These are phyloP conservation scores for Lacanobia wlatinum DNA, from an alignment of 2,888 invertebrate genomes.

Conservation along the genomic window DNA sequence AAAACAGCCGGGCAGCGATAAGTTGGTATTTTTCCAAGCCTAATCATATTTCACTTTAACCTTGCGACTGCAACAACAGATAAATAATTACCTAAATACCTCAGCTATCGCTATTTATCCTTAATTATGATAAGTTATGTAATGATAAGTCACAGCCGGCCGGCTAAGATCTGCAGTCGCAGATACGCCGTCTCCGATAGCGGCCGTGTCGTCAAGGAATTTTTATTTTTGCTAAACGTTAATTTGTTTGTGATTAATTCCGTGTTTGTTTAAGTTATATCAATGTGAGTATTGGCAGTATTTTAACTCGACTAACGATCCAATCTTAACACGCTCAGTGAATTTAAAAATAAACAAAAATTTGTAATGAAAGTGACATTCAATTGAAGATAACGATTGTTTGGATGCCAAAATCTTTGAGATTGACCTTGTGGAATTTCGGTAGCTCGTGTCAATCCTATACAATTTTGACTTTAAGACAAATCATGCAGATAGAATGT, in stretches of 20 bases:
- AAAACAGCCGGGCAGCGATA: no score
- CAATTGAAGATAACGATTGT: no score
- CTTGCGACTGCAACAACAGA: not conserved
- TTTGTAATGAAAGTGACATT: no score
- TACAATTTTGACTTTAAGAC: no score
- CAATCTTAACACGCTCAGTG: not conserved
- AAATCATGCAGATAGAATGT: no score
- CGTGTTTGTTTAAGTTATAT: not conserved
- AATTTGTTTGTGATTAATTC: not conserved
- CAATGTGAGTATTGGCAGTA: slow-evolving; percentile 18
- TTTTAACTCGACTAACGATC: not conserved
- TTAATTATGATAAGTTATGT: slow-evolving; percentile 27
- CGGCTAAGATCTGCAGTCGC: slow-evolving; percentile 6
- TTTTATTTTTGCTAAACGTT: not conserved
- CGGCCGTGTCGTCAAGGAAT: not conserved
- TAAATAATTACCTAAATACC: not conserved
- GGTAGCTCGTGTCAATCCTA: no score
- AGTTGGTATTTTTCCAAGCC: no score
- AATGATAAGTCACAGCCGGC: not conserved
- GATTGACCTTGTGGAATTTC: no score
- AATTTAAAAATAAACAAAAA: no score
- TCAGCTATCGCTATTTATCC: slow-evolving; percentile 12
- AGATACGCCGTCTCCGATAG: not conserved
- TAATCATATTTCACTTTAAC: not conserved
- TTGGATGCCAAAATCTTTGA: no score